Evolutionary conservation across 1,140 invertebrate genomes (phyloP), one percentile per base, ranked within the genome.

Genomic region (Scaptodrosophila lebanonensis): DNA sequence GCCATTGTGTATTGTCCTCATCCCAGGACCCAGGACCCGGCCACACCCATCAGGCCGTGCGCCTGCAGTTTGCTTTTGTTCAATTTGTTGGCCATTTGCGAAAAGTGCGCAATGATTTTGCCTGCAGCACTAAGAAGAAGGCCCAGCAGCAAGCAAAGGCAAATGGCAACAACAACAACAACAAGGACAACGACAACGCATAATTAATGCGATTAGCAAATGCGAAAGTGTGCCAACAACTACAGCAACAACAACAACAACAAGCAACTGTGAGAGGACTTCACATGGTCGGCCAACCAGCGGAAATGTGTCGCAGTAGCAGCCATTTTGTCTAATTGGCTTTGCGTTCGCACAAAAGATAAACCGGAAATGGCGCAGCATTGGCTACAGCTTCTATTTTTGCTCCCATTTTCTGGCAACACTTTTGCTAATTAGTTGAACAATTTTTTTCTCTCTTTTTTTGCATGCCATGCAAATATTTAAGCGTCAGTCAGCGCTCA

Each of bases 201-300:
- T 82, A 82, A 82, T 82, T 82, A 82, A 82, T 82, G 75, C 75
- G 75, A 82, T 82, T 82, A 82, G 76, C 66, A 63, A 76, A 68
- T 72, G 68, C 68, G 68, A 79, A 82, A 79, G 73, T 79, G 75
- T 82, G 58, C 48, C 66, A 60, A 61, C 51, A 82, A 83, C 66
- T 83, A 82, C 66, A 83, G 76, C 69, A 83, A 75, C 59, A 33
- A 51, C 47, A 66, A 51, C 59, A 62, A 22, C 39, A 43, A 27
- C 22, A 39, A 47, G 6, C n/a, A n/a, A n/a, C n/a, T n/a, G n/a
- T n/a, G n/a, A n/a, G n/a, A n/a, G n/a, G n/a, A n/a, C n/a, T n/a
- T n/a, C n/a, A n/a, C n/a, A n/a, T n/a, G n/a, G n/a, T n/a, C n/a
- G 36, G 33, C 56, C 62, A 61, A 82, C 75, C 73, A 82, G 73